These are phyloP conservation scores for Illadopsis cleaveri DNA, from an alignment of 2,113 vertebrate genomes.

Conservation along the genomic window DNA sequence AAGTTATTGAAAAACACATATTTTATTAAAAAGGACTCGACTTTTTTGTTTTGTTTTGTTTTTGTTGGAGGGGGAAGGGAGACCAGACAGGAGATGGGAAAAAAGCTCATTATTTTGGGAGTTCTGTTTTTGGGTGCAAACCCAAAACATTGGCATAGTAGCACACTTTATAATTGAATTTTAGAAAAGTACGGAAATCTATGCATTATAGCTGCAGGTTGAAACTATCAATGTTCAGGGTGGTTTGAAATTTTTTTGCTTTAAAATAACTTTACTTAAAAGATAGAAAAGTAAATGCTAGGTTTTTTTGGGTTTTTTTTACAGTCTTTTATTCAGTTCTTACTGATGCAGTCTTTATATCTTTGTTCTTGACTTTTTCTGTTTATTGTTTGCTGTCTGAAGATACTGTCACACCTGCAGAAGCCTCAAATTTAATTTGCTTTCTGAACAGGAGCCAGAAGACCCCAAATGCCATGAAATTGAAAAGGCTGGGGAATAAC, in stretches of 20 bases:
- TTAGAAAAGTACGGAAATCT: background rate
- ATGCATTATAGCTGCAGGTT: background rate
- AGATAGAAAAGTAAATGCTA: background rate
- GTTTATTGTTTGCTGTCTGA: background rate
- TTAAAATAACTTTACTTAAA: background rate
- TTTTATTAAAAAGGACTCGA: background rate
- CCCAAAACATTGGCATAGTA: background rate
- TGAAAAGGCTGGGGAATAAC: background rate
- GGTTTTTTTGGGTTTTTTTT: background rate
- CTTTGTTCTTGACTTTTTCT: background rate
- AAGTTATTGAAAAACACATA: rapidly evolving
- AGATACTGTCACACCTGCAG: background rate
- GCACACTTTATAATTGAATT: background rate
- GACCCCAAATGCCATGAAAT: background rate
- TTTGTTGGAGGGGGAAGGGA: rapidly evolving
- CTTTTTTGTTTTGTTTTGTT: background rate
- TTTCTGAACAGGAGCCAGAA: background rate
- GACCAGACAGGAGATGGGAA: background rate
- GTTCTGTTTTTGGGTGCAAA: background rate
- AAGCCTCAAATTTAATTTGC: background rate
- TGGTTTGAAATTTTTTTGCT: background rate
- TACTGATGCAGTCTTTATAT: background rate
- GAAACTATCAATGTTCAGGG: background rate
- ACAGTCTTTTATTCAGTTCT: background rate
- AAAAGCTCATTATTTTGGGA: background rate